These are phyloP conservation scores for Cinara cedri DNA, from an alignment of 2,888 invertebrate species.

Conservation along the genomic window DNA sequence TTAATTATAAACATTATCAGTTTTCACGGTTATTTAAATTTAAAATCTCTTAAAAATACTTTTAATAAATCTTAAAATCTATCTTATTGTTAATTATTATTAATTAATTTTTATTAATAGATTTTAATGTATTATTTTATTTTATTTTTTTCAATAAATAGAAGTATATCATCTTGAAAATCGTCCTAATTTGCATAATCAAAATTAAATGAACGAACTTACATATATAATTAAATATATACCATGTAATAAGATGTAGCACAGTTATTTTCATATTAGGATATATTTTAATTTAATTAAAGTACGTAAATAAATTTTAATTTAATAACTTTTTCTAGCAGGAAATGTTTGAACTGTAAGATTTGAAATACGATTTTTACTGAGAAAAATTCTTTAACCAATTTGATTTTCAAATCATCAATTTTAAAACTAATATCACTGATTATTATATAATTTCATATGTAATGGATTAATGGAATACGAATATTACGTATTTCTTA, in stretches of 20 bases:
- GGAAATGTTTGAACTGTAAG: background rate
- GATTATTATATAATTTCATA: background rate
- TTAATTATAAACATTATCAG: too few species aligned
- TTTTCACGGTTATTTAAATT: too few species aligned
- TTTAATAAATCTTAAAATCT: too few species aligned
- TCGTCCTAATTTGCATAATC: background rate
- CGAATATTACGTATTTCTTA: background rate
- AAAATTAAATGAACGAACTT: slow-evolving; percentile 1
- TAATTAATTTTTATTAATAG: too few species aligned
- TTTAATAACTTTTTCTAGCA: background rate
- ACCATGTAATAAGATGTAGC: background rate
- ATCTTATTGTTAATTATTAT: too few species aligned
- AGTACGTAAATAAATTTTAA: too few species aligned
- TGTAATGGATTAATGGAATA: background rate
- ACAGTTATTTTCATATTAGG: background rate
- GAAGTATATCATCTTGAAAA: background rate
- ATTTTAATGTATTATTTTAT: too few species aligned
- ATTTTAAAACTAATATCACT: slow-evolving; percentile 7
- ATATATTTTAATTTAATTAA: too few species aligned
- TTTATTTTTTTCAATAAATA: background rate
- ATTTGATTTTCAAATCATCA: background rate
- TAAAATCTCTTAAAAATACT: too few species aligned
- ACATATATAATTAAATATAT: background rate
- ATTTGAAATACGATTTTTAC: background rate
- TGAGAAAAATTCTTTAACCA: background rate